phyloP scores from a whole-genome alignment of 2,888 invertebrate species.

The Drosophila lutescens region DNA sequence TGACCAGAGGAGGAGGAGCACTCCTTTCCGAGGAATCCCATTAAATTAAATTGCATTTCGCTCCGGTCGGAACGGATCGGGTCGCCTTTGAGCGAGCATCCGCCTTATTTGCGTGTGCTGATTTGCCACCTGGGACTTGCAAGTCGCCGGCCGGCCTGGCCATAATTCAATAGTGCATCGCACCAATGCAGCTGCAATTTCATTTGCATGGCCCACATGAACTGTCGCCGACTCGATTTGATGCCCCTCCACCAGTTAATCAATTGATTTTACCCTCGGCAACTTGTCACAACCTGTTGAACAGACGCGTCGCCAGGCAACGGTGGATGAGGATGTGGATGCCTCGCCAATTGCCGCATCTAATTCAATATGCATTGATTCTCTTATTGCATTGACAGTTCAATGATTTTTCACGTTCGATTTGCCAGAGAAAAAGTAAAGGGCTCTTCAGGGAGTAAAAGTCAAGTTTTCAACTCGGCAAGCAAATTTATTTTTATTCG shows the following conservation, averaged over 20 bases:
- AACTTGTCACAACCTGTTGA: slow-evolving; percentile 51
- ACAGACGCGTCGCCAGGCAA: slow-evolving; percentile 11
- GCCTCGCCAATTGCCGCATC: slow-evolving; percentile 6
- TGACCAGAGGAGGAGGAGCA: slow-evolving; percentile 16
- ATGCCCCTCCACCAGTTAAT: slow-evolving; percentile 56
- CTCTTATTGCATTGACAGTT: slow-evolving; percentile 38
- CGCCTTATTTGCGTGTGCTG: slow-evolving; percentile 37
- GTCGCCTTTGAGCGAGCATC: slow-evolving; percentile 22
- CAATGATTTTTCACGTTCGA: slow-evolving; percentile 22
- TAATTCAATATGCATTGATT: slow-evolving; percentile 62
- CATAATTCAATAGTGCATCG: slow-evolving; percentile 63
- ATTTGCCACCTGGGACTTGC: slow-evolving; percentile 28
- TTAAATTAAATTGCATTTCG: slow-evolving; percentile 33
- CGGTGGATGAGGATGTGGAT: neutral
- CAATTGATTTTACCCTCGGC: slow-evolving; percentile 48
- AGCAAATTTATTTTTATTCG: neutral
- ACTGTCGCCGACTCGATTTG: slow-evolving; percentile 52
- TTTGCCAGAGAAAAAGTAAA: slow-evolving; percentile 4
- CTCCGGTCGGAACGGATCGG: neutral
- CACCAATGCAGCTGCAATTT: slow-evolving; percentile 43
- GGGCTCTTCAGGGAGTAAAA: slow-evolving; percentile 1
- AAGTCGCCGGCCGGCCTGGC: slow-evolving; percentile 6
- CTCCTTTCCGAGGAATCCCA: slow-evolving; percentile 16
- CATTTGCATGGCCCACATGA: slow-evolving; percentile 35
- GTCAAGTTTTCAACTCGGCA: neutral